Evolutionary conservation across 2,888 invertebrate genomes (phyloP), one percentile per base, ranked within the genome.

Genomic region (Drosophila paramelanica): DNA sequence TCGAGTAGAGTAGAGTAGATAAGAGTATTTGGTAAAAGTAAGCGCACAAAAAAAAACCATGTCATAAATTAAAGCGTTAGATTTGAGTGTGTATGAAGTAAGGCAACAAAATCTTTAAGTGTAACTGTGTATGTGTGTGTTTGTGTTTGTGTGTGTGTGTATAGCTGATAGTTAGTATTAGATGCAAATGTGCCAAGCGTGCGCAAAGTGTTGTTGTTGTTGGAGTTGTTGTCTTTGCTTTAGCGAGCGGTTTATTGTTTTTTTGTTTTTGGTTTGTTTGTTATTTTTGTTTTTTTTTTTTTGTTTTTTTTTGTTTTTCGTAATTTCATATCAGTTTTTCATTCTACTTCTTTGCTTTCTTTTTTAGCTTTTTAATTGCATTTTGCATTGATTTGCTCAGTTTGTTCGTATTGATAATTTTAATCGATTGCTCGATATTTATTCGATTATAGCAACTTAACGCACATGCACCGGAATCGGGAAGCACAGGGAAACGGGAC

Each of bases 401-500:
- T 58, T 51, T 31, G 31, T 31, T 71, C 43, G 56, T 67, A 53
- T 79, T 75, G 55, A 56, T 73, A 52, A 67, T 79, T 74, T 53
- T 42, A 58, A 65, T 80, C 86, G 73, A 85, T 85, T 71, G 49
- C 67, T 81, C 81, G 84, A 81, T 58, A 60, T 67, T 77, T 79
- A 66, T 73, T 73, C 38, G 50, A 58, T 77, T 81, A 75, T 84
- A 87, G 83, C 83, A 84, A 87, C 72, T 87, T 84, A 84, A 87
- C 87, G 83, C 83, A 84, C 83, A 84, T 84, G 83, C 83, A 84
- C 83, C 83, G 83, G 83, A 83, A 79, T 84, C 83, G 83, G 83
- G 84, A 83, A 84, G 83, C 83, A 84, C 83, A 84, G 83, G 83
- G 83, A 84, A 84, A 84, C 83, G 83, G 83, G 83, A 84, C 83